Percentiles rank a stretch among this genome's conserved stretches.
These are phyloP conservation scores for Chinchilla lanigera DNA, from an alignment of 2,113 vertebrate genomes.

Conservation along the genomic window DNA sequence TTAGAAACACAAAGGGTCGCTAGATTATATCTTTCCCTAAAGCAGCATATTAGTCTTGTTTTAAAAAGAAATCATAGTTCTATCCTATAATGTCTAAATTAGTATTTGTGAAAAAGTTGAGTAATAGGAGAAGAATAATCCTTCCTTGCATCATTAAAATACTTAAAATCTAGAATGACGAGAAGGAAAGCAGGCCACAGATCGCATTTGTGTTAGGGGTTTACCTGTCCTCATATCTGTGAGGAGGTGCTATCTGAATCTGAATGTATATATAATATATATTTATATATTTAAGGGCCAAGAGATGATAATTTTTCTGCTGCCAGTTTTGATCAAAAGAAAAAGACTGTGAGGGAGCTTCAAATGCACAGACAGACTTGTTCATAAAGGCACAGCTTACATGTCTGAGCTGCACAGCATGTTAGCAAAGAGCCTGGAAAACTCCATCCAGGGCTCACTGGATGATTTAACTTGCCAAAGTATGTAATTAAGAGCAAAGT, in stretches of 20 bases:
- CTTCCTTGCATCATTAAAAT: constrained; percentile 15
- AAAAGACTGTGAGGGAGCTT: constrained; percentile 46
- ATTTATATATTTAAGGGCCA: constrained; percentile 30
- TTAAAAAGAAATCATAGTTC: constrained; percentile 27
- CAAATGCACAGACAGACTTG: constrained; percentile 50
- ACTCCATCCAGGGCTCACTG: constrained; percentile 36
- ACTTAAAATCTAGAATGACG: not conserved
- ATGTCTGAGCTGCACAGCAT: not conserved
- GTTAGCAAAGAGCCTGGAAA: constrained; percentile 53
- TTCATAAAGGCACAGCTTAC: not conserved
- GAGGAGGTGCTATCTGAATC: not conserved
- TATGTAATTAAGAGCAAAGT: constrained; percentile 60
- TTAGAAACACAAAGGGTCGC: not conserved
- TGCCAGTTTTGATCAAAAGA: constrained; percentile 65
- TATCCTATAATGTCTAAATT: not conserved
- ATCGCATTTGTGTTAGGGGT: not conserved
- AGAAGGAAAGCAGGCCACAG: not conserved
- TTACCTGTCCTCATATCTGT: not conserved
- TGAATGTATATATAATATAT: not conserved
- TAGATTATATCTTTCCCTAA: not conserved
- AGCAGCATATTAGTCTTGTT: not conserved
- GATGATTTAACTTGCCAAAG: constrained; percentile 57
- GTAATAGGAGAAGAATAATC: not conserved
- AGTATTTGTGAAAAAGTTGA: constrained; percentile 4
- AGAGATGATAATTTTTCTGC: not conserved